Base-by-base conservation (phyloP, 2,797 vertebrate species). In the Karalla daura region DNA sequence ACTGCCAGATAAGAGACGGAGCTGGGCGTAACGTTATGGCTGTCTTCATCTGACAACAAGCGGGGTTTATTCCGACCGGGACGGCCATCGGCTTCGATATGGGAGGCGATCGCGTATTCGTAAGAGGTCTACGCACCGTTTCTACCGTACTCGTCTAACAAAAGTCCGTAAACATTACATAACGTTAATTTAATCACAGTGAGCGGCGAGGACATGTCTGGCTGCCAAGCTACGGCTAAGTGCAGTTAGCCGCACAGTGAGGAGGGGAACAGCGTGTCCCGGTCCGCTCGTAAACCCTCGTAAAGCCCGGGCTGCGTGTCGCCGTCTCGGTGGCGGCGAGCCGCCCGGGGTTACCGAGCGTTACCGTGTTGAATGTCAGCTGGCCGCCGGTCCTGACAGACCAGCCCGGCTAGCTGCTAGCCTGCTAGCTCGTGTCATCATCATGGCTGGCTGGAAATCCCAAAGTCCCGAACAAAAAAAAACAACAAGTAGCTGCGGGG, bases 321-420 rank as follows among this genome's bases (percentile, higher is more conserved):
- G n/a, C n/a, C n/a, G n/a, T 61, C 17, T 21, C 18, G 18, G 36
- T 9, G 15, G 10, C 14, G 8, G 46, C 24, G 36, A 37, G 41
- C 41, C 39, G 25, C 3, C 32, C 18, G 10, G 43, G 78, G 72
- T 49, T 59, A 39, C 27, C 23, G 21, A 17, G 49, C 67, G 83
- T n/a, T n/a, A n/a, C n/a, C 83, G 63, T 80, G 83, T 81, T 90
- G 80, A 85, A 81, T 76, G 64, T 80, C 78, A 85, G 61, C 63
- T 62, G 73, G 55, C 50, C 61, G 43, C 50, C 51, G 33, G 45
- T 11, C 40, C 23, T 73, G 79, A 69, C 71, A 76, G 65, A 45
- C 24, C 63, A 74, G 56, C n/a, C 68, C 9, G 70, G 83, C 84
- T 89, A 88, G 18, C 54, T 37, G 65, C 62, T 88, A 86, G 74